phyloP scores from a whole-genome alignment of 2,888 invertebrate genomes.

The Agapostemon virescens region DNA sequence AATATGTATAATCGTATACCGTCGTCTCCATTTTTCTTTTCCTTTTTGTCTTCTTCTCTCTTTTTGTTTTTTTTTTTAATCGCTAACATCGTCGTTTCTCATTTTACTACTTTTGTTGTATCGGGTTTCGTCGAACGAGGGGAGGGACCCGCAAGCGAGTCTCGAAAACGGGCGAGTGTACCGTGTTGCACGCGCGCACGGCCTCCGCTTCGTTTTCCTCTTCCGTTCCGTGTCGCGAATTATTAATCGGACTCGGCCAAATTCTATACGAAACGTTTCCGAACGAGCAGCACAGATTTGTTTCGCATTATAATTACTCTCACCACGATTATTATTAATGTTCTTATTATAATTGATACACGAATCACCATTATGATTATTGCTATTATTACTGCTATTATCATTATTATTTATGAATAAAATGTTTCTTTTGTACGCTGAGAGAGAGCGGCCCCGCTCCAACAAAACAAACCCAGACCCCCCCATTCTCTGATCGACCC shows the following conservation, averaged over 20 bases:
- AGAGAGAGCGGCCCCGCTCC: constrained; percentile 55
- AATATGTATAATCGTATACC: background rate
- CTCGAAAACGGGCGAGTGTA: constrained; percentile 58
- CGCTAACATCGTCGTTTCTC: constrained; percentile 39
- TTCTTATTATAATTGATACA: constrained; percentile 40
- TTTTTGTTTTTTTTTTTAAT: constrained; percentile 25
- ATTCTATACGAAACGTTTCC: constrained; percentile 14
- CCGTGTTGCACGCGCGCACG: constrained; percentile 65
- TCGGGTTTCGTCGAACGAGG: constrained; percentile 63
- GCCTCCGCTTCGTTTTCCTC: constrained; percentile 31
- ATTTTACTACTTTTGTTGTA: constrained; percentile 39
- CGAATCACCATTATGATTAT: constrained; percentile 33
- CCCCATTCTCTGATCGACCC: background rate
- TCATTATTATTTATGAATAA: constrained; percentile 56
- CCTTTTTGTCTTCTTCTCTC: too few relatives aligned
- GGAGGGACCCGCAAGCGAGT: constrained; percentile 62
- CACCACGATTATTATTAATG: constrained; percentile 37
- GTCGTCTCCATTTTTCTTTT: too few relatives aligned
- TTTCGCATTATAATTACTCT: constrained; percentile 31
- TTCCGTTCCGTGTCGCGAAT: constrained; percentile 31
- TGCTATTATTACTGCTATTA: constrained; percentile 42
- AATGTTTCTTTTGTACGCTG: constrained; percentile 64
- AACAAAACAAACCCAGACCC: constrained; percentile 7
- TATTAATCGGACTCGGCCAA: constrained; percentile 34
- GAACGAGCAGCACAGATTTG: background rate